Percentiles rank a stretch among this genome's conserved stretches.
Evolutionary conservation across 2,113 vertebrate species (phyloP).

Genomic region (Theristicus caerulescens): DNA sequence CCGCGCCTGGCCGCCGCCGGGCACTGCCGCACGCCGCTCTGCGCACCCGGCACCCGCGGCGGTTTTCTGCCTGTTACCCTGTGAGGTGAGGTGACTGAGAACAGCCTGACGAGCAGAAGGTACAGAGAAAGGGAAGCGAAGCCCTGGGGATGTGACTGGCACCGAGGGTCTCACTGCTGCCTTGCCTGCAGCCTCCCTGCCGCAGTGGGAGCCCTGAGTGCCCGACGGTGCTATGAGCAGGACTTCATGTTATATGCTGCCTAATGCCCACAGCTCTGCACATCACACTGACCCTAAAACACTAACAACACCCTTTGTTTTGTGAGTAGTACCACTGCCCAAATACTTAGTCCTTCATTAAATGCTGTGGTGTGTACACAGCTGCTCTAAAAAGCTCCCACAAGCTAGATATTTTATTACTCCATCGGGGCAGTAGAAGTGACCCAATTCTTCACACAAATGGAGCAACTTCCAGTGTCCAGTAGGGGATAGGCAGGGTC

Average conservation of each 20-base stretch:
- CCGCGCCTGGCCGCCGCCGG: background rate
- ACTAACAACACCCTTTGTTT: background rate
- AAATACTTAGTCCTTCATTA: background rate
- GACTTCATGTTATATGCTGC: accelerated
- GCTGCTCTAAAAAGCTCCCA: background rate
- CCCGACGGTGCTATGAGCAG: accelerated
- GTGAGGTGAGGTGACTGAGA: background rate
- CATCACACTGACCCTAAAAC: background rate
- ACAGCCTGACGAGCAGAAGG: background rate
- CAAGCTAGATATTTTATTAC: background rate
- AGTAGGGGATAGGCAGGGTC: accelerated
- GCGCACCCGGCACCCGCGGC: accelerated
- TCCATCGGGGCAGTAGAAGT: background rate
- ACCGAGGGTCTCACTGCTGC: accelerated
- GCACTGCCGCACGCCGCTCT: accelerated
- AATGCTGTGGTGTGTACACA: too few relatives aligned
- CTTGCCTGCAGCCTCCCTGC: accelerated
- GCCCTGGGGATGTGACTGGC: background rate
- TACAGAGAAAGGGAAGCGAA: background rate
- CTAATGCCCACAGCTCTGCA: background rate
- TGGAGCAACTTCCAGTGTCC: background rate
- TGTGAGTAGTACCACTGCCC: background rate
- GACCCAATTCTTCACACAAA: background rate
- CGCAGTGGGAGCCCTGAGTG: background rate
- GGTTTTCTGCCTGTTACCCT: accelerated